These are phyloP conservation scores for Craseonycteris thonglongyai DNA, from an alignment of 2,113 vertebrate genomes.

Conservation along the genomic window DNA sequence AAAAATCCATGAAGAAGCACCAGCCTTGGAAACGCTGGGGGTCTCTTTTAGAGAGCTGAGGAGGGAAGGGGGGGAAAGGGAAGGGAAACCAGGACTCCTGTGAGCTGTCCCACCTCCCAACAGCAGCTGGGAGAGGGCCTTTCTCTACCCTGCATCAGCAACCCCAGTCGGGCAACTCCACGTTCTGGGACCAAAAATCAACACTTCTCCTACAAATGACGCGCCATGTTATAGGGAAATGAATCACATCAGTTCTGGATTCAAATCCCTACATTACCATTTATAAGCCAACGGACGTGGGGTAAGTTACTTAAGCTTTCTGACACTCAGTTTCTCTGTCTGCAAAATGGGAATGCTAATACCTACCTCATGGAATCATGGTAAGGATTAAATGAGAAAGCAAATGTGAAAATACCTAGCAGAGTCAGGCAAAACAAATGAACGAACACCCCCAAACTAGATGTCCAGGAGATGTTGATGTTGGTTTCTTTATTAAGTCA, in stretches of 20 bases:
- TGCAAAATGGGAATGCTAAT: neutral
- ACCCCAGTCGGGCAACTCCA: neutral
- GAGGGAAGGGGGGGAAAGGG: neutral
- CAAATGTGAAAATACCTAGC: neutral
- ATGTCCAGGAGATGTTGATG: neutral
- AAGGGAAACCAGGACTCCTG: too few relatives aligned
- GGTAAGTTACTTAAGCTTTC: neutral
- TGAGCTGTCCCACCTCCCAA: neutral
- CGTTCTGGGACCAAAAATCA: neutral
- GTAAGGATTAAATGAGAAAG: neutral
- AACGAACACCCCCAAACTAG: too few relatives aligned
- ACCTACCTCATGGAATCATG: fast-evolving
- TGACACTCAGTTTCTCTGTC: neutral
- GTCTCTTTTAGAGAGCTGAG: neutral
- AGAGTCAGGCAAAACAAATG: neutral
- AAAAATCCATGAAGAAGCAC: constrained; percentile 35
- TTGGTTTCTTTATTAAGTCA: neutral
- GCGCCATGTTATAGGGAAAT: neutral
- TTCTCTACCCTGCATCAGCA: neutral
- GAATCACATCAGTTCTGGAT: neutral
- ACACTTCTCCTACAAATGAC: neutral
- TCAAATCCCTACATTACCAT: neutral
- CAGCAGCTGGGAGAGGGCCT: neutral
- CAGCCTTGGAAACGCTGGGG: neutral
- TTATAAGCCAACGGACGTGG: neutral